Percentiles rank a stretch among this genome's conserved stretches.
phyloP scores from a whole-genome alignment of 2,797 vertebrate genomes.

The Spinus pinus region DNA sequence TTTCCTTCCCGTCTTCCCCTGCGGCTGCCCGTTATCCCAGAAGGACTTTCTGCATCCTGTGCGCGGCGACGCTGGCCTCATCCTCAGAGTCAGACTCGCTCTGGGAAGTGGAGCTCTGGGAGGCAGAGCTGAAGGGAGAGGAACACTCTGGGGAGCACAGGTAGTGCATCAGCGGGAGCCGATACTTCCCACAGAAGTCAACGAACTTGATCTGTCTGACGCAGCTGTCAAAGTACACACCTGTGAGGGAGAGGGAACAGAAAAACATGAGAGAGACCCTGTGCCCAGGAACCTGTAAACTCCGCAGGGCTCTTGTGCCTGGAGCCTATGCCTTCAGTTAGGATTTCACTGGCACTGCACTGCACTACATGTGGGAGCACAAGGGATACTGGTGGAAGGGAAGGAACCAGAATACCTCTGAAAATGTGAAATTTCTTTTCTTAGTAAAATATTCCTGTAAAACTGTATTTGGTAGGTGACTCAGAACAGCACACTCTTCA shows the following conservation, averaged over 20 bases:
- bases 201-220: constrained; percentile 98
- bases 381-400: not conserved
- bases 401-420: not conserved
- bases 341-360: not conserved
- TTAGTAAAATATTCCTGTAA: not conserved
- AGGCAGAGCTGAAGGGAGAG: constrained; percentile 90
- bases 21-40: constrained; percentile 80
- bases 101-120: constrained; percentile 94
- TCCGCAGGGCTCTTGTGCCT: not conserved
- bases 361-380: rapidly evolving
- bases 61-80: constrained; percentile 86
- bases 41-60: constrained; percentile 96
- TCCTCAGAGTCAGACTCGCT: constrained; percentile 97
- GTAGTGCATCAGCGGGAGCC: constrained; percentile 98
- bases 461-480: not conserved
- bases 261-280: not conserved
- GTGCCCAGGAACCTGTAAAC: not conserved
- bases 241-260: constrained; percentile 71
- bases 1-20: not conserved
- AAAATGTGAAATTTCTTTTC: not conserved
- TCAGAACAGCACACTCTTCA: not conserved
- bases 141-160: constrained; percentile 89
- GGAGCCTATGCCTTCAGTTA: not conserved
- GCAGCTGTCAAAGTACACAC: constrained; percentile 98
- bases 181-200: constrained; percentile 98